Percentiles rank a stretch among this genome's conserved stretches.
Evolutionary conservation across 2,888 invertebrate genomes (phyloP).

Genomic region (Patella depressa): DNA sequence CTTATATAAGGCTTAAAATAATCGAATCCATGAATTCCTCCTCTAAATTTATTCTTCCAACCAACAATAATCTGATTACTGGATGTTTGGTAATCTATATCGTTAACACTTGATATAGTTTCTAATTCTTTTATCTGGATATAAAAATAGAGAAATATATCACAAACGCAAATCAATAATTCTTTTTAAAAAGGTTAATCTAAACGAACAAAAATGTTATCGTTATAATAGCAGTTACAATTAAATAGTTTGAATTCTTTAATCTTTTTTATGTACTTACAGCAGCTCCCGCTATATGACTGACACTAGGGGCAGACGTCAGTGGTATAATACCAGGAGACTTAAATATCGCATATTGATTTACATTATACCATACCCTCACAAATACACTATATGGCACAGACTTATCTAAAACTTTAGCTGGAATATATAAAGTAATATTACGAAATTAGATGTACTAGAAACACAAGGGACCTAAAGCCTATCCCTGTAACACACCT

Average conservation of each 20-base stretch:
- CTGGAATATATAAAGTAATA: neutral
- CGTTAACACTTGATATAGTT: neutral
- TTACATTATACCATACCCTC: constrained; percentile 32
- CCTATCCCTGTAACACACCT: too few species aligned
- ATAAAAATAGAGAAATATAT: neutral
- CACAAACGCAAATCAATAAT: neutral
- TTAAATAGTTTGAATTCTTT: too few species aligned
- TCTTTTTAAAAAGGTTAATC: neutral
- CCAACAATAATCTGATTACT: neutral
- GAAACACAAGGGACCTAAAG: too few species aligned
- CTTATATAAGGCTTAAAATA: constrained; percentile 3
- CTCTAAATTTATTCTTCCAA: neutral
- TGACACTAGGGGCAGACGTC: constrained; percentile 21
- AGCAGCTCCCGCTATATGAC: constrained; percentile 9
- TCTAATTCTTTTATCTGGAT: constrained; percentile 8
- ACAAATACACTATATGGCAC: constrained; percentile 33
- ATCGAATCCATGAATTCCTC: neutral
- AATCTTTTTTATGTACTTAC: constrained; percentile 8
- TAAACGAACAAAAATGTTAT: too few species aligned
- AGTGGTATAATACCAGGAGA: constrained; percentile 34
- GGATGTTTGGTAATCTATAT: neutral
- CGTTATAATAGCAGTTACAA: too few species aligned
- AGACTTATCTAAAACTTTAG: constrained; percentile 20
- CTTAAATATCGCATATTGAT: constrained; percentile 33
- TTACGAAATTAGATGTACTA: too few species aligned